A percentile compares a stretch with the other conserved stretches of the same genome.
These are phyloP conservation scores for Girardia tigrina DNA, from an alignment of 2,888 invertebrate genomes.

Conservation along the genomic window DNA sequence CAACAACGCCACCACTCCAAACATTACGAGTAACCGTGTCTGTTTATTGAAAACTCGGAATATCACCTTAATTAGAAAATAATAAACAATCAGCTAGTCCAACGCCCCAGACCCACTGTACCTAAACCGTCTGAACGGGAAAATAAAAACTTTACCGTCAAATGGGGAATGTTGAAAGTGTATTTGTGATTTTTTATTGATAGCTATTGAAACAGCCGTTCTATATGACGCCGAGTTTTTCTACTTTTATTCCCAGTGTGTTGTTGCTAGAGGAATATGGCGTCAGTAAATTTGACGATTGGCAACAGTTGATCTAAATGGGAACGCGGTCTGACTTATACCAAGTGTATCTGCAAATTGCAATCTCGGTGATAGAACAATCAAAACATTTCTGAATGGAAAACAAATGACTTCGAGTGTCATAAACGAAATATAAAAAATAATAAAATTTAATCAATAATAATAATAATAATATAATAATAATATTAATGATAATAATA, in stretches of 20 bases:
- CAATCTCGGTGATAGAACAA: slow-evolving; percentile 17
- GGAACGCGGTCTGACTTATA: slow-evolving; percentile 4
- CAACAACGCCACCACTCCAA: slow-evolving; percentile 1
- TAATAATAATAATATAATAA: too few relatives aligned
- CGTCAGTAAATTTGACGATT: slow-evolving; percentile 17
- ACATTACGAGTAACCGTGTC: background rate
- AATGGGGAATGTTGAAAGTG: slow-evolving; percentile 20
- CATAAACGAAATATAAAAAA: background rate
- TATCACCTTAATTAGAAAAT: slow-evolving; percentile 23
- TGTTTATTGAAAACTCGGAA: slow-evolving; percentile 7
- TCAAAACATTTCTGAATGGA: slow-evolving; percentile 1
- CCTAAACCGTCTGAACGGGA: background rate
- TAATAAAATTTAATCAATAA: too few relatives aligned
- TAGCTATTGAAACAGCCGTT: slow-evolving; percentile 23
- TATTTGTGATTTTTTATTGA: slow-evolving; percentile 7
- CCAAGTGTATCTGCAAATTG: slow-evolving; percentile 6
- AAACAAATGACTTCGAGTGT: slow-evolving; percentile 9
- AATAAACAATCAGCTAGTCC: slow-evolving; percentile 9
- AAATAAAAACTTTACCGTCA: slow-evolving; percentile 23
- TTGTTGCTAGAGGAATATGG: background rate
- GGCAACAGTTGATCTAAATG: background rate
- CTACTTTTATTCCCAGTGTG: background rate
- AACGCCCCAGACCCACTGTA: background rate
- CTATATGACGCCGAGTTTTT: slow-evolving; percentile 18
- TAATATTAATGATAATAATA: too few relatives aligned